phyloP scores from a whole-genome alignment of 2,888 invertebrate species.

The Drosophila cognata region DNA sequence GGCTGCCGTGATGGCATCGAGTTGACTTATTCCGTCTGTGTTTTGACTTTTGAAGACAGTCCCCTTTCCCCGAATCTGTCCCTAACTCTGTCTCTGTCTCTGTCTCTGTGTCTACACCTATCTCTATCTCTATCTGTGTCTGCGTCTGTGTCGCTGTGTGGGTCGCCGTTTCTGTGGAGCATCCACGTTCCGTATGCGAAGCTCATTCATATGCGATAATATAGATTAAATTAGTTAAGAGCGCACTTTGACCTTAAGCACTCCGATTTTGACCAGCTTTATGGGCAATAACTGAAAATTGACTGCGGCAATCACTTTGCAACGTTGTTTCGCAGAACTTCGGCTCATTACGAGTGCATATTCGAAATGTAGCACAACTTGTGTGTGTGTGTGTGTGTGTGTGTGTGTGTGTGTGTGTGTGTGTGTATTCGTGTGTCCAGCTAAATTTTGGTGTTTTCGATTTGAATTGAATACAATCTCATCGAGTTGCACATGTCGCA shows the following conservation, averaged over 20 bases:
- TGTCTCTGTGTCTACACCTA: not conserved
- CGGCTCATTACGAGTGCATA: conserved; percentile 1
- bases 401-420: not conserved
- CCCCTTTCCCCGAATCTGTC: not conserved
- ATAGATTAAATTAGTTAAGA: conserved; percentile 57
- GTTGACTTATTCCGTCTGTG: conserved; percentile 49
- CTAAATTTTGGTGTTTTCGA: conserved; percentile 11
- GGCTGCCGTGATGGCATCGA: conserved; percentile 43
- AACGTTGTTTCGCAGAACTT: conserved; percentile 6
- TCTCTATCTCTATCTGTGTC: not conserved
- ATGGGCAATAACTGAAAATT: conserved; percentile 47
- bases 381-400: not conserved
- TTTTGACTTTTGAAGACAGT: conserved; percentile 45
- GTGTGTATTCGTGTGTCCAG: conserved; percentile 6
- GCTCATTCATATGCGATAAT: conserved; percentile 35
- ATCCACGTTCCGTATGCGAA: not conserved
- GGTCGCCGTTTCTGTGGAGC: not conserved
- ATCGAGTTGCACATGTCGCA: conserved; percentile 61
- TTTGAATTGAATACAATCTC: conserved; percentile 57
- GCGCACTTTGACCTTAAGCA: conserved; percentile 53
- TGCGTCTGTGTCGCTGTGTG: not conserved
- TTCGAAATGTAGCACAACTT: conserved; percentile 3
- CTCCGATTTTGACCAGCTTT: conserved; percentile 50
- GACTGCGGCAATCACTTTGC: conserved; percentile 41
- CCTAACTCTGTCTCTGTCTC: not conserved